These are phyloP conservation scores for Euplexia lucipara DNA, from an alignment of 2,888 invertebrate species.

Conservation along the genomic window DNA sequence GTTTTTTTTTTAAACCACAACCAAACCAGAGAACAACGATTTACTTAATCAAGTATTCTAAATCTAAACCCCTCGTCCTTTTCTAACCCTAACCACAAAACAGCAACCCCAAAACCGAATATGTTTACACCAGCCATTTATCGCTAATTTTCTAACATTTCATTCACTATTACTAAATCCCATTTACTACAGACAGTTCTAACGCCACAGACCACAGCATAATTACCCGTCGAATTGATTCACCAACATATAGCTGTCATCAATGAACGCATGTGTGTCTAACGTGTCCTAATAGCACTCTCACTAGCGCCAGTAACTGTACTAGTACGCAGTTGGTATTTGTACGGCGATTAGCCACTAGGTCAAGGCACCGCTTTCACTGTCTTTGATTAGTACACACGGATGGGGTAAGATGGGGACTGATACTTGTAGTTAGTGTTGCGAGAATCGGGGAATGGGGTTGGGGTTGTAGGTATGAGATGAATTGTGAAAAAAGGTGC, in stretches of 20 bases:
- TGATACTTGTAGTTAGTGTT: background rate
- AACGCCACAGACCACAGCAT: slow-evolving; percentile 49
- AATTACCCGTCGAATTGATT: slow-evolving; percentile 51
- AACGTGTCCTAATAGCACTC: slow-evolving; percentile 61
- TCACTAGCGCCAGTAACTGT: slow-evolving; percentile 46
- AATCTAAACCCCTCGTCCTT: slow-evolving; percentile 4
- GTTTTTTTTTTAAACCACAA: background rate
- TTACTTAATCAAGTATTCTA: background rate
- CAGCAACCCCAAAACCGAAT: slow-evolving; percentile 24
- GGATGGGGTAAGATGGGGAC: slow-evolving; percentile 21
- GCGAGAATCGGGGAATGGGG: background rate
- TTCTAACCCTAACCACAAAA: slow-evolving; percentile 32
- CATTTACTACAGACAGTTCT: slow-evolving; percentile 36
- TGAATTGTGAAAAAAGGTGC: slow-evolving; percentile 14
- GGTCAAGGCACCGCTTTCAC: slow-evolving; percentile 78
- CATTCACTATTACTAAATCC: slow-evolving; percentile 37
- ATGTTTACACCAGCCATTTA: slow-evolving; percentile 31
- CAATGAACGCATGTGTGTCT: slow-evolving; percentile 52
- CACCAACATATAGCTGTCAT: slow-evolving; percentile 58
- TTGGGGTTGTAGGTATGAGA: slow-evolving; percentile 6
- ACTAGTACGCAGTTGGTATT: slow-evolving; percentile 47
- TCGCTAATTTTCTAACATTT: slow-evolving; percentile 38
- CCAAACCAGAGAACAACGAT: background rate
- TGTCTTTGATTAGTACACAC: slow-evolving; percentile 68
- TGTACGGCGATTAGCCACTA: slow-evolving; percentile 56